Conservation (phyloP, 2,113 vertebrate genomes). For the Mesoclemmys tuberculata region DNA sequence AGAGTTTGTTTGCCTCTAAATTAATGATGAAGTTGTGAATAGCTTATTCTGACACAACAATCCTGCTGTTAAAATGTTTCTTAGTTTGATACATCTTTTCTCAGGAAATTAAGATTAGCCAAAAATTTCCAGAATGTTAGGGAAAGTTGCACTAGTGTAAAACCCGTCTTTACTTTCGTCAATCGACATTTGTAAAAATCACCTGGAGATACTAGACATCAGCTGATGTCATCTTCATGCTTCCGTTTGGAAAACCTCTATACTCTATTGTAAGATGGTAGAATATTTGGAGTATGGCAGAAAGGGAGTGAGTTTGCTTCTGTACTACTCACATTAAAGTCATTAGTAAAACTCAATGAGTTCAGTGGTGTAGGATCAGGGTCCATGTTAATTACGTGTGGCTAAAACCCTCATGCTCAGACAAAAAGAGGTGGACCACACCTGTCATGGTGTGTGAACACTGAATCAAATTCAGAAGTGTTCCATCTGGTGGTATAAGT, state of each 20-base stretch:
- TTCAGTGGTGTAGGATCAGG: background rate
- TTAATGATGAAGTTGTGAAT: background rate
- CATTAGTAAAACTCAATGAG: background rate
- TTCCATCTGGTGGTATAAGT: background rate
- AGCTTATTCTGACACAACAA: background rate
- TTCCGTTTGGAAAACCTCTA: background rate
- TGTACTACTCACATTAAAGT: background rate
- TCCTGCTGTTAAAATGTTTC: background rate
- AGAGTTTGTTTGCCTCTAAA: background rate
- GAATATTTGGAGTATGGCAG: background rate
- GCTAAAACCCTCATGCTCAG: background rate
- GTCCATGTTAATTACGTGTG: background rate
- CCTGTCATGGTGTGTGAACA: background rate
- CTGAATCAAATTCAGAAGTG: background rate
- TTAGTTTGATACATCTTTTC: background rate
- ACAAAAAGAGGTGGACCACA: background rate
- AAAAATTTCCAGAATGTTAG: background rate
- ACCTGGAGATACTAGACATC: background rate
- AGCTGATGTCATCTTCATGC: background rate
- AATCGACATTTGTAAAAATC: background rate
- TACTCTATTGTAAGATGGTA: background rate
- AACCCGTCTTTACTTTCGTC: background rate
- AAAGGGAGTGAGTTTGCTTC: background rate
- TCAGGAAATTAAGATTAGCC: background rate
- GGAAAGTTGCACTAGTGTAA: background rate